Conservation (phyloP, 2,888 invertebrate genomes). For the Lasiommata megera region DNA sequence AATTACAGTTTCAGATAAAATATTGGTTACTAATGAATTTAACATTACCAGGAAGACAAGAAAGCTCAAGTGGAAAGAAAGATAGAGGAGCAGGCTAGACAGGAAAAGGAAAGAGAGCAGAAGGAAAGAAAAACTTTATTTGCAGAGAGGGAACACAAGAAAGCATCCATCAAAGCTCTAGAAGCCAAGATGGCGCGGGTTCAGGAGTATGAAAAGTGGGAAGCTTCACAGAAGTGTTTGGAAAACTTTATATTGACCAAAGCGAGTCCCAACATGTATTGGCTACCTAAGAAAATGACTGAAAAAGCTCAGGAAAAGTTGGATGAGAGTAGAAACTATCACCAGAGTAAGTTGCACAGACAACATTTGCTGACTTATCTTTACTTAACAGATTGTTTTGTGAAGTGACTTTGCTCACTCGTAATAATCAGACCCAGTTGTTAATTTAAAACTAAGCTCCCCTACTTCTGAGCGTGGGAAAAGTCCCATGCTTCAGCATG, state of each 20-base stretch:
- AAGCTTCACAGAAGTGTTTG: constrained; percentile 85
- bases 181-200: constrained; percentile 95
- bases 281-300: constrained; percentile 90
- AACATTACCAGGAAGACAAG: constrained; percentile 64
- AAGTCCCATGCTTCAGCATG: too few relatives aligned
- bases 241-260: constrained; percentile 93
- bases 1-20: too few relatives aligned
- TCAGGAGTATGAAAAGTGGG: constrained; percentile 94
- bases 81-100: constrained; percentile 93
- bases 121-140: constrained; percentile 93
- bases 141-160: constrained; percentile 91
- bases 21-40: neutral
- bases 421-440: too few relatives aligned
- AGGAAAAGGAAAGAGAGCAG: constrained; percentile 90
- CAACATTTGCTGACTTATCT: too few relatives aligned
- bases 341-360: constrained; percentile 83
- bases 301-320: constrained; percentile 85
- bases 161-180: constrained; percentile 92
- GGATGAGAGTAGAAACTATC: constrained; percentile 81
- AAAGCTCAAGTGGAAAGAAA: constrained; percentile 93
- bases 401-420: too few relatives aligned
- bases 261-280: constrained; percentile 93
- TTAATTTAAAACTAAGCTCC: too few relatives aligned
- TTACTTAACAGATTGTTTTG: too few relatives aligned
- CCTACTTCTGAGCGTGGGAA: too few relatives aligned